These are phyloP conservation scores for Saccostrea glomerata DNA, from an alignment of 1,140 invertebrate species.

Conservation along the genomic window DNA sequence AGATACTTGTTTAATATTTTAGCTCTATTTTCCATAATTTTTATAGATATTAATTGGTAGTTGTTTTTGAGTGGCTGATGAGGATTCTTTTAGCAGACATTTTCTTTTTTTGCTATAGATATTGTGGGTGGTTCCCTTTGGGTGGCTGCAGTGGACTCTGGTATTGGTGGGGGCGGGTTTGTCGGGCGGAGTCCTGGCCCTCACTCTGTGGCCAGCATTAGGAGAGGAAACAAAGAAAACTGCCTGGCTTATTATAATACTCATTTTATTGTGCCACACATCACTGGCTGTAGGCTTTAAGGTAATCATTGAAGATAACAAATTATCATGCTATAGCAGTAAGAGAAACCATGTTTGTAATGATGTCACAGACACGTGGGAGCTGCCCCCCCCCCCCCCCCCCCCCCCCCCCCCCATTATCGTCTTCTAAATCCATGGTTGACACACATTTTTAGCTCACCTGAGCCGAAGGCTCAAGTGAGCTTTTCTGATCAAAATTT, in stretches of 20 bases:
- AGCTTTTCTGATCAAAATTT: too few relatives aligned
- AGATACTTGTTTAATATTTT: not conserved
- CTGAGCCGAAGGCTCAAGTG: too few relatives aligned
- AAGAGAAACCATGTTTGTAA: too few relatives aligned
- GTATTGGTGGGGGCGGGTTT: slow-evolving; percentile 88
- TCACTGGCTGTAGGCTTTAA: slow-evolving; percentile 91
- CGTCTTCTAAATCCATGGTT: too few relatives aligned
- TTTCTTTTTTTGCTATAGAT: slow-evolving; percentile 79
- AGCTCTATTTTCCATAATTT: too few relatives aligned
- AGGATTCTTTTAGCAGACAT: not conserved
- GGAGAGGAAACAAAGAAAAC: slow-evolving; percentile 81
- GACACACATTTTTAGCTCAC: too few relatives aligned
- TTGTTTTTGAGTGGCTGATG: too few relatives aligned
- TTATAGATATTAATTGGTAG: too few relatives aligned
- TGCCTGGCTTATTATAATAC: slow-evolving; percentile 85
- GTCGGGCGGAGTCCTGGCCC: slow-evolving; percentile 91
- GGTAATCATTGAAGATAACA: not conserved
- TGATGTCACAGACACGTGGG: too few relatives aligned
- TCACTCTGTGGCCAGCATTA: slow-evolving; percentile 89
- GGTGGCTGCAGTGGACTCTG: slow-evolving; percentile 92
- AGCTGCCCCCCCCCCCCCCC: too few relatives aligned
- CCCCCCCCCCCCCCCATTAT: too few relatives aligned
- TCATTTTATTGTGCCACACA: slow-evolving; percentile 88
- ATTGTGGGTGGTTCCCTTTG: slow-evolving; percentile 91
- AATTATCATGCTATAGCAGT: too few relatives aligned